These are phyloP conservation scores for Eolophus roseicapilla DNA, from an alignment of 2,113 vertebrate genomes.

Conservation along the genomic window DNA sequence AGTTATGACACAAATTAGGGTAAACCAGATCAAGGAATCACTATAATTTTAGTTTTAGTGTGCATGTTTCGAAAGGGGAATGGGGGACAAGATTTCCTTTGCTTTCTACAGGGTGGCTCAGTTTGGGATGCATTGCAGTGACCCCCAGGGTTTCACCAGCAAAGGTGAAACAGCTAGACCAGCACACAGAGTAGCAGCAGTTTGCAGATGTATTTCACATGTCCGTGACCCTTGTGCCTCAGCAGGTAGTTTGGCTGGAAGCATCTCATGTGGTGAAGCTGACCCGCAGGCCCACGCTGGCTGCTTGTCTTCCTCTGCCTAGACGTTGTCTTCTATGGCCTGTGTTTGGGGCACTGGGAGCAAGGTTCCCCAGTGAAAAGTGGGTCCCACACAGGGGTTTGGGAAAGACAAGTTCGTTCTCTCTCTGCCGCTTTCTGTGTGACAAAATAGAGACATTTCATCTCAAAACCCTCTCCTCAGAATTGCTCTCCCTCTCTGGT, in stretches of 20 bases:
- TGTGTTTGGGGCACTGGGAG: background rate
- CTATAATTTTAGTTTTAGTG: background rate
- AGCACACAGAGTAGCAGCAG: background rate
- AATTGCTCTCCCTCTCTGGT: background rate
- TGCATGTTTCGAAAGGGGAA: background rate
- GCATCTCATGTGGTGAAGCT: background rate
- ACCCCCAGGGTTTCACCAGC: background rate
- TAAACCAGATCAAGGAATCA: background rate
- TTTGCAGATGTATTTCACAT: background rate
- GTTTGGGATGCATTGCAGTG: background rate
- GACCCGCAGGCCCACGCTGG: background rate
- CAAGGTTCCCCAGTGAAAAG: background rate
- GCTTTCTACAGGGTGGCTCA: background rate
- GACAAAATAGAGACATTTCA: background rate
- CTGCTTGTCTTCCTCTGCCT: background rate
- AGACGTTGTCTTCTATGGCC: background rate
- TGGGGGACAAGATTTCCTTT: background rate
- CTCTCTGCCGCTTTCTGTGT: background rate
- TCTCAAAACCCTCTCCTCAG: background rate
- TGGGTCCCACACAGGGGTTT: background rate
- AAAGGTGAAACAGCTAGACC: background rate
- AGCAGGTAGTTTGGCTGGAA: background rate
- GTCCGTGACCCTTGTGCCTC: background rate
- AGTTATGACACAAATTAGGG: background rate
- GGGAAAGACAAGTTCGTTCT: background rate